Conservation (phyloP, 2,797 vertebrate genomes). For the Notamacropus eugenii region DNA sequence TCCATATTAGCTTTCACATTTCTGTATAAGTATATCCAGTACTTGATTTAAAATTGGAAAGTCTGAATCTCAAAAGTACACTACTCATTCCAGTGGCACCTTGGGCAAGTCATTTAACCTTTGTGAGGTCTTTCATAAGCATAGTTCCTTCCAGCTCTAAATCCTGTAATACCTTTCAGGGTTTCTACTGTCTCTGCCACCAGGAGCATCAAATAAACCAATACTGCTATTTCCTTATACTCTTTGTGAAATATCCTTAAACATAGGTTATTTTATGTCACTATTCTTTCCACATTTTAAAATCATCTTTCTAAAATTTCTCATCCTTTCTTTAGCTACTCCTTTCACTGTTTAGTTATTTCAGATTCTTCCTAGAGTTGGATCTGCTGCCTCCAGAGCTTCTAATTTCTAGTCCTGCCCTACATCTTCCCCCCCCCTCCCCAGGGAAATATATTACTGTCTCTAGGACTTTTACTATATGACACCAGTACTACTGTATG, state of each 20-base stretch:
- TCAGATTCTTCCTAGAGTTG: constrained; percentile 40
- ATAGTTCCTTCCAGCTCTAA: neutral
- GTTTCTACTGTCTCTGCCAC: constrained; percentile 35
- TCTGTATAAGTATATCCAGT: neutral
- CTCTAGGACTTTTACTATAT: constrained; percentile 64
- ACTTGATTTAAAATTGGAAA: neutral
- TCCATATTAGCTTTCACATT: neutral
- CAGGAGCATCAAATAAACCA: constrained; percentile 41
- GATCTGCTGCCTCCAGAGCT: constrained; percentile 49
- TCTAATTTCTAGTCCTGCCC: constrained; percentile 59
- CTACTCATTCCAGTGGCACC: neutral
- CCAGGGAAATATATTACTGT: constrained; percentile 48
- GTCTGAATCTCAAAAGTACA: neutral
- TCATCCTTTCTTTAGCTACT: constrained; percentile 12
- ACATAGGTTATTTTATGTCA: constrained; percentile 16
- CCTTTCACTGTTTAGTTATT: constrained; percentile 19
- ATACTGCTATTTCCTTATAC: constrained; percentile 23
- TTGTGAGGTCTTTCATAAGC: no score
- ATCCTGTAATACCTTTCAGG: constrained; percentile 19
- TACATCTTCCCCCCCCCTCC: constrained; percentile 16
- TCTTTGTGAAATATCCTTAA: constrained; percentile 37
- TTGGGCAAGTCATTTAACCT: neutral
- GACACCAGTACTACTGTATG: constrained; percentile 41
- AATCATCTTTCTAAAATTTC: neutral
- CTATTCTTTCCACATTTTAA: neutral